Conservation (phyloP, 2,797 vertebrate genomes). For the Balearica regulorum region DNA sequence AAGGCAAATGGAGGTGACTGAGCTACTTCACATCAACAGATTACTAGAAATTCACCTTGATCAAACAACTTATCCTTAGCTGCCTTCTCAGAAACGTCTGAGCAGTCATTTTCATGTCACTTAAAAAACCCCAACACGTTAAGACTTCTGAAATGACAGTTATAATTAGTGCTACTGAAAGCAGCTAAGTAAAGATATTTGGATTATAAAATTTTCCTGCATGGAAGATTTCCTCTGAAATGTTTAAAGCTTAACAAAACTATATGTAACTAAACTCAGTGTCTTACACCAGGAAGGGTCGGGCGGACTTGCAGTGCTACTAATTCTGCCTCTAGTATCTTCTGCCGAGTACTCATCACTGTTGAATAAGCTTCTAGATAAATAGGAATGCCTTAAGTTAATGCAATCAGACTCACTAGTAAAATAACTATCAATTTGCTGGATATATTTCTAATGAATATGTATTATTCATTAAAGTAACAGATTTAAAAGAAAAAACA, state of each 20-base stretch:
- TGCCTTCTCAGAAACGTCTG: not conserved
- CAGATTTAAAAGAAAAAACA: not conserved
- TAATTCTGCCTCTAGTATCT: not conserved
- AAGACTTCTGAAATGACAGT: not conserved
- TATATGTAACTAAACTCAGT: not conserved
- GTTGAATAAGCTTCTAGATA: not conserved
- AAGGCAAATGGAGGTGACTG: not conserved
- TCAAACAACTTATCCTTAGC: not conserved
- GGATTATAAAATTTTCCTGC: not conserved
- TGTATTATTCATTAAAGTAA: not conserved
- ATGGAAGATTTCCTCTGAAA: not conserved
- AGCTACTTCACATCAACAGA: not conserved
- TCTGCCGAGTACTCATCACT: not conserved
- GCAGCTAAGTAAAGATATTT: not conserved
- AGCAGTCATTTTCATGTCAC: not conserved
- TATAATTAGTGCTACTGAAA: not conserved
- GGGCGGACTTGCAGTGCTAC: not conserved
- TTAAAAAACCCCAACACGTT: not conserved
- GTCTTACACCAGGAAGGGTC: not conserved
- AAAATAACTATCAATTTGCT: not conserved
- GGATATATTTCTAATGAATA: not conserved
- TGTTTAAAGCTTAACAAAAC: not conserved
- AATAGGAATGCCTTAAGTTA: not conserved
- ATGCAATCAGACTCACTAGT: not conserved
- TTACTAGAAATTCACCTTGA: not conserved